These are phyloP conservation scores for Flabesymbios commensalis DNA, from an alignment of 2,888 invertebrate species.

Conservation along the genomic window DNA sequence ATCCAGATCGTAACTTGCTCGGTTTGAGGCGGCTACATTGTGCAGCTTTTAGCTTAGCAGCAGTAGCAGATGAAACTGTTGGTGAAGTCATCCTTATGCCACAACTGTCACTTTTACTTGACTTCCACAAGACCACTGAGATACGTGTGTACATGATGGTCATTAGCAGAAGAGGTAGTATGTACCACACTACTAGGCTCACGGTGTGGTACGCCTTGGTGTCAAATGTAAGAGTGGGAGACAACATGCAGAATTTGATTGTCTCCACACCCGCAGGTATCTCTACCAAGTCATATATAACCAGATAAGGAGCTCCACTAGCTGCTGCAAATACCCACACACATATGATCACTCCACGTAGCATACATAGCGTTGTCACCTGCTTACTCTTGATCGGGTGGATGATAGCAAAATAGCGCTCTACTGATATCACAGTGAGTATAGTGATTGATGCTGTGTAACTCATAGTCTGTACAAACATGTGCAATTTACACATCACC, in stretches of 20 bases:
- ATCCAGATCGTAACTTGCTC: too few relatives aligned
- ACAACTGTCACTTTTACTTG: constrained; percentile 41
- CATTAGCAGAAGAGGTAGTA: constrained; percentile 78
- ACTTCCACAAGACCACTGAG: constrained; percentile 80
- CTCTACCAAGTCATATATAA: constrained; percentile 68
- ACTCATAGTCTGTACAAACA: constrained; percentile 84
- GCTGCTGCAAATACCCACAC: constrained; percentile 83
- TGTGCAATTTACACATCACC: constrained; percentile 82
- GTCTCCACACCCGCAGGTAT: neutral
- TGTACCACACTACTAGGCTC: constrained; percentile 26
- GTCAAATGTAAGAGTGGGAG: constrained; percentile 8
- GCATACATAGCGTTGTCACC: constrained; percentile 73
- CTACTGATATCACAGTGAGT: constrained; percentile 70
- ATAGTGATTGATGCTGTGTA: constrained; percentile 90
- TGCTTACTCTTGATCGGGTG: constrained; percentile 83
- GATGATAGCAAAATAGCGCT: constrained; percentile 61
- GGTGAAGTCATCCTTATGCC: too few relatives aligned
- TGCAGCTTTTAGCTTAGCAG: too few relatives aligned
- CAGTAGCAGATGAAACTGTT: too few relatives aligned
- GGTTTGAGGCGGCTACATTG: too few relatives aligned
- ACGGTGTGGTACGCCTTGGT: constrained; percentile 14
- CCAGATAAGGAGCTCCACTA: constrained; percentile 82
- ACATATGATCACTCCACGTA: constrained; percentile 76
- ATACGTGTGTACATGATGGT: constrained; percentile 79
- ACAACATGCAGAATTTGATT: neutral